Evolutionary conservation across 1,140 invertebrate genomes (phyloP), one percentile per base, ranked within the genome.

Genomic region (Drosophila biarmipes): DNA sequence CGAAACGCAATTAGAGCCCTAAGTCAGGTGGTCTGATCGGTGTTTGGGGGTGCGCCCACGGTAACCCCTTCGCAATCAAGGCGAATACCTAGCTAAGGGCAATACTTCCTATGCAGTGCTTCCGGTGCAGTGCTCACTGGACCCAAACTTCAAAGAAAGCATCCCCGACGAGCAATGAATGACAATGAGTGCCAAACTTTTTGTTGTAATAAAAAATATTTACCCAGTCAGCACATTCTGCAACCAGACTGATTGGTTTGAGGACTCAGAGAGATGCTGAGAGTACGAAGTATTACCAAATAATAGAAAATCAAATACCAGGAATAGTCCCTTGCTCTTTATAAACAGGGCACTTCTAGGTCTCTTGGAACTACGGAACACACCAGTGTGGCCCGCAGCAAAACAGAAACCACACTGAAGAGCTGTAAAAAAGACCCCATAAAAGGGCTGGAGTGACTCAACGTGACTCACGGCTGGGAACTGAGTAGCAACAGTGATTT

Each of bases 21-120:
- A 7, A 27, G 43, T 66, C 62, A 66, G 62, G 62, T 66, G 62
- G 62, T 35, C 43, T 64, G 43, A 63, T 66, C 17, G 62, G 38
- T n/a, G 24, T 37, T 58, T n/a, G 3, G 15, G 31, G 53, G 29
- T 48, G 56, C 19, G 14, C 14, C 53, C 19, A 52, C 17, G 24
- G 15, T 19, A n/a, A 37, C 31, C 49, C 57, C 37, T 53, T 40
- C 5, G 8, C 24, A n/a, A 49, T 11, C 24, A 48, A 48, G 46
- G 29, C 27, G 11, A 29, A 48, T 14, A 15, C 7, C n/a, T 29
- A 29, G 7, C n/a, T 29, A 15, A 6, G 10, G 17, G 1, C 7
- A 48, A 15, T 4, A 15, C 8, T 3, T 15, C 0, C n/a, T 14
- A 6, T 3, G 4, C n/a, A n/a, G n/a, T n/a, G n/a, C n/a, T 46